Base-by-base conservation (phyloP, 2,888 invertebrate genomes). In the Pterostichus niger region DNA sequence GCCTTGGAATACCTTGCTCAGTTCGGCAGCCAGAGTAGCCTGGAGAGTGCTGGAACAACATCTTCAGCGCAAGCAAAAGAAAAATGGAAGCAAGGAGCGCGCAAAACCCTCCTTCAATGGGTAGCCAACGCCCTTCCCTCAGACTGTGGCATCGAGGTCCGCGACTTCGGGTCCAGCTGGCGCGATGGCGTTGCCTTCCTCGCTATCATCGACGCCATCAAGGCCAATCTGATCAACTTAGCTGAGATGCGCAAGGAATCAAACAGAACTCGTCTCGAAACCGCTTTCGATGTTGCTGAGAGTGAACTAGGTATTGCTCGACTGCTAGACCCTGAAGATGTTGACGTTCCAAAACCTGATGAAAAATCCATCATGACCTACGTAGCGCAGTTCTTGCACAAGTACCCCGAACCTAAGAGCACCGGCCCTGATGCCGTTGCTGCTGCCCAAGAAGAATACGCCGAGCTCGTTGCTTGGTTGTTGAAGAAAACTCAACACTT, bases 331-430 rank as follows among this genome's bases (percentile, higher is more conserved):
- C 96, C 98, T 3, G 98, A 98, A 91, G 98, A 98, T 90, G 98
- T 98, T 76, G 98, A 98, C 89, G 98, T 98, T 33, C 95, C 96
- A 35, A 96, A 97, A 89, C 99, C 99, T 4, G 99, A 99, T 90
- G 99, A 99, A 90, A 96, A 97, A 90, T 98, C 98, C 84, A 97
- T 99, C 87, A 99, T 99, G 98, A 99, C 99, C 40, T 99, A 99
- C 90, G 98, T 99, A 84, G 98, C 99, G 54, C 98, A 99, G 91
- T 99, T 99, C 91, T 92, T 99, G 88, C 98, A 98, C 90, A 97
- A 98, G 91, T 97, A 96, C 91, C 96, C 96, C 68, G 96, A 97
- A 91, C 96, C 96, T 76, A 95, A 94, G 91, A 94, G 94, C 85
- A 93, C 94, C 84, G 94, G 93, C 85, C 92, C 93, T 17, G 94